Evolutionary conservation across 2,113 vertebrate genomes (phyloP), one percentile per base, ranked within the genome.

Genomic region (Saccopteryx leptura): DNA sequence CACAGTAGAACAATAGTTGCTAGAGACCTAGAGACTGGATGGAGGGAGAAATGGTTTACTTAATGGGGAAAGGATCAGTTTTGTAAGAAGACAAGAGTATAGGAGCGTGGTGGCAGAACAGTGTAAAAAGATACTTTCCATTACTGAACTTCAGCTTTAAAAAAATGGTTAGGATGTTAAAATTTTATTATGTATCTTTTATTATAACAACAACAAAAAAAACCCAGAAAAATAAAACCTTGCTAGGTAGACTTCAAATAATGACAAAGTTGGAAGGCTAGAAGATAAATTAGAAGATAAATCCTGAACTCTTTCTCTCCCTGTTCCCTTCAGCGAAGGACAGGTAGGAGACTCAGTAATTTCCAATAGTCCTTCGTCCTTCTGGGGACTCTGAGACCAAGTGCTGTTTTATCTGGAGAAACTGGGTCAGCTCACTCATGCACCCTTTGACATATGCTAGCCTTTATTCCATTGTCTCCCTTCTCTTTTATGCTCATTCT

Each of bases 391-490:
- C 72, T 48, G 66, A 95, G 33, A 84, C n/a, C 26, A 81, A 81
- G 52, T 0, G 63, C 2, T 60, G 8, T 33, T 39, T 76, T 78
- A 31, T 12, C n/a, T 52, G 71, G 50, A 93, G 74, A 90, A 74
- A 31, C 14, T 46, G 2, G 28, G 24, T 9, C 28, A 39, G 9
- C 3, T 75, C 28, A 85, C 14, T 39, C 60, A 58, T 39, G 8
- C 5, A n/a, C 7, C 15, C 0, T 4, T 31, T 1, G 28, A 21
- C 46, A 69, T 78, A 21, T 0, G 7, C 1, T 90, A 3, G 78
- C 11, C 56, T 18, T 84, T 31, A 61, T 4, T 78, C 17, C 28
- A 90, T 60, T 54, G 18, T 76, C 39, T 50, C 26, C 24, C 2
- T 31, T 82, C 9, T 13, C 21, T 86, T 18, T 86, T 50, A 81